These are phyloP conservation scores for Zele albiditarsus DNA, from an alignment of 2,888 invertebrate genomes.

Conservation along the genomic window DNA sequence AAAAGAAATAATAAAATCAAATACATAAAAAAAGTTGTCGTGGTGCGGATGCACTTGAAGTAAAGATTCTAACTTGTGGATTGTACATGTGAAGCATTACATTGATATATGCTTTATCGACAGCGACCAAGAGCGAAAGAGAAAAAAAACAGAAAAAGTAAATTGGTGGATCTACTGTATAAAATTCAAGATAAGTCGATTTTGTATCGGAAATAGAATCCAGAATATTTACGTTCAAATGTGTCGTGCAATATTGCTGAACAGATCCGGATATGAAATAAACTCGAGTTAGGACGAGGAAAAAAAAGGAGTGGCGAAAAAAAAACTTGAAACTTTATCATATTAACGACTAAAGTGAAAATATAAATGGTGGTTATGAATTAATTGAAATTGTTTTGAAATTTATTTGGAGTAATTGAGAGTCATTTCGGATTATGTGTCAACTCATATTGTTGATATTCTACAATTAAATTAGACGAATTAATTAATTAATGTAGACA, in stretches of 20 bases:
- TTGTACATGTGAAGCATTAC: background rate
- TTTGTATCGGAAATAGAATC: background rate
- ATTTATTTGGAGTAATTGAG: background rate
- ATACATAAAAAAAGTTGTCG: background rate
- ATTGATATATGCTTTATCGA: background rate
- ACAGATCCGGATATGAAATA: background rate
- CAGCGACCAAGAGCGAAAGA: background rate
- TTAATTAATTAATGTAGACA: background rate
- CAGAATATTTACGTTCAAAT: background rate
- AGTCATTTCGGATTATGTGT: background rate
- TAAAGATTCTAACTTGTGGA: background rate
- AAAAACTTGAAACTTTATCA: background rate
- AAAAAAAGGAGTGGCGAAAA: background rate
- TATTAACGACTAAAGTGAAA: background rate
- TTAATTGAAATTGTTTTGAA: background rate
- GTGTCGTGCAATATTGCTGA: background rate
- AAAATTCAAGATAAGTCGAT: background rate
- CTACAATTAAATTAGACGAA: background rate
- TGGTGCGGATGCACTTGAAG: background rate
- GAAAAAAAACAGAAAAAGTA: background rate
- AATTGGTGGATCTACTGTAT: background rate
- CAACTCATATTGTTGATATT: background rate
- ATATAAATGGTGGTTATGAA: background rate
- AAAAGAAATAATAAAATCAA: background rate
- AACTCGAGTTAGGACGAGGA: background rate